A percentile compares a stretch with the other conserved stretches of the same genome.
Conservation (phyloP, 2,888 invertebrate genomes). For the Choristoneura rosaceana region DNA sequence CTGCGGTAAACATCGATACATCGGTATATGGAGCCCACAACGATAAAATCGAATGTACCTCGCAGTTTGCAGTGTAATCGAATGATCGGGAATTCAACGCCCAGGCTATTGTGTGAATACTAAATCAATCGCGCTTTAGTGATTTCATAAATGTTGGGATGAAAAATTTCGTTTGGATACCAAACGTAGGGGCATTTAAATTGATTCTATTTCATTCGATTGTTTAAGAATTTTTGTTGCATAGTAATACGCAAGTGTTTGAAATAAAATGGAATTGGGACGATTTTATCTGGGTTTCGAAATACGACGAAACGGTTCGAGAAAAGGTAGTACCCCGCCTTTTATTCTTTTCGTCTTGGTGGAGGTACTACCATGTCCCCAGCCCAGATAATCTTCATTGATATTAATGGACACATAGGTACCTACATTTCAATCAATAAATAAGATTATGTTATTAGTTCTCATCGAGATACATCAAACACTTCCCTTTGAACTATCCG, state of each 20-base stretch:
- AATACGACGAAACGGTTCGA: too few species aligned
- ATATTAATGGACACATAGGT: too few species aligned
- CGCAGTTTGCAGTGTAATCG: constrained; percentile 47
- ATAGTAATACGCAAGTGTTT: neutral
- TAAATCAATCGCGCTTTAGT: constrained; percentile 35
- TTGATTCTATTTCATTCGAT: neutral
- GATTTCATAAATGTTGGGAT: constrained; percentile 25
- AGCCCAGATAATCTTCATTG: too few species aligned
- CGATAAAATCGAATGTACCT: constrained; percentile 47
- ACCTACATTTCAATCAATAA: too few species aligned
- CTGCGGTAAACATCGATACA: constrained; percentile 35
- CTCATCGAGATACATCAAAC: too few species aligned
- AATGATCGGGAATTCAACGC: constrained; percentile 50
- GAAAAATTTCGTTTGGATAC: constrained; percentile 5
- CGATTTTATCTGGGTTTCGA: neutral
- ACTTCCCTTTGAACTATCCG: too few species aligned
- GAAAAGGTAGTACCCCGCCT: too few species aligned
- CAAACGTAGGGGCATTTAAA: neutral
- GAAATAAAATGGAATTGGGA: too few species aligned
- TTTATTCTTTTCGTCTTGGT: too few species aligned
- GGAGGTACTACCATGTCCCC: too few species aligned
- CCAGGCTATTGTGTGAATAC: constrained; percentile 46
- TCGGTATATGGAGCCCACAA: constrained; percentile 40
- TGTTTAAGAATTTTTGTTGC: neutral
- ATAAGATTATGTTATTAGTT: too few species aligned